Base-by-base conservation (phyloP, 2,113 vertebrate genomes). In the Carollia perspicillata region DNA sequence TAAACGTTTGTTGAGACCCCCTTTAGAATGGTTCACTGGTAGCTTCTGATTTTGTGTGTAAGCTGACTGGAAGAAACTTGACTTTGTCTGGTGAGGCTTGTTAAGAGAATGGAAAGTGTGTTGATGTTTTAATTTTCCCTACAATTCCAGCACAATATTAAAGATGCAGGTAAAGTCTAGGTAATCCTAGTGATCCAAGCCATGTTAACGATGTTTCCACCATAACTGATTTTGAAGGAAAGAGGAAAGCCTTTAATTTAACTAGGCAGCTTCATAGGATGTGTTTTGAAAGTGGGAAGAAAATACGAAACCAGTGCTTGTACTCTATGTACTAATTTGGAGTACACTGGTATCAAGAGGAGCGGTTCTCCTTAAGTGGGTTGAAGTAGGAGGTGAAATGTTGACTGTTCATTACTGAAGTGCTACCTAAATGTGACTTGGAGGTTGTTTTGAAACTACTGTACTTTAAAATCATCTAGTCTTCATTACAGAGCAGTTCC, bases 401-500 rank as follows among this genome's bases (percentile, higher is more conserved):
- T 77, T 88, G 90, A 65, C 63, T 74, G 26, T 79, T 98, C 88
- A 60, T 26, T 88, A 83, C 44, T 78, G 96, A 49, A 72, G 30
- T 37, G 37, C n/a, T 53, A 58, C 30, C 60, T 81, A 84, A 75
- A 74, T 10, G 91, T 68, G 26, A 77, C 93, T 58, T 18, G 6
- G 92, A 97, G 89, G 37, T 79, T 3, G 1, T 97, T 97, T 96
- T 88, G 93, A 22, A 42, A 96, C 92, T 96, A 65, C 94, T 97
- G 92, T 97, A 88, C 94, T 97, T 97, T 74, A 92, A 86, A 81
- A 90, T 97, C 71, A 83, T 97, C 98, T 98, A 97, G 97, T 86
- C 84, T 98, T 97, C 95, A 98, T 98, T 98, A 97, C 92, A 93
- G 37, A 96, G 97, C 0, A 71, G 96, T 97, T 98, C 85, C 85